A percentile compares a stretch with the other conserved stretches of the same genome.
phyloP scores from a whole-genome alignment of 2,113 vertebrate genomes.

The Nerophis ophidion region DNA sequence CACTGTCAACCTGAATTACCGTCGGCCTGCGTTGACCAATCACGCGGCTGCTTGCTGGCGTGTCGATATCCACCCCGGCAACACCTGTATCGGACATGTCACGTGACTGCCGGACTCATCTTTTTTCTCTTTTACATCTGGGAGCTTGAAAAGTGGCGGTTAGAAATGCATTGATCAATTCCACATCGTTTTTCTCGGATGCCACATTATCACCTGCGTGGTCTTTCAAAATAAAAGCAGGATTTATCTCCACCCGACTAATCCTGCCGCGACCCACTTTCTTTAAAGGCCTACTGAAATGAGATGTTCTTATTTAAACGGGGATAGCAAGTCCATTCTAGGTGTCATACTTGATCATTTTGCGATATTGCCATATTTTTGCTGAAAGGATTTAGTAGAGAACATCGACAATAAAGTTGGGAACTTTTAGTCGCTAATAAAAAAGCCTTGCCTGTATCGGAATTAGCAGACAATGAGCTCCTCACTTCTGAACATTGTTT shows the following conservation, averaged over 20 bases:
- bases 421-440: too few relatives aligned
- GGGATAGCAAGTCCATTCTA: too few relatives aligned
- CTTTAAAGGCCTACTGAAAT: slow-evolving; percentile 27
- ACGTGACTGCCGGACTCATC: background rate
- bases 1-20: slow-evolving; percentile 60
- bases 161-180: background rate
- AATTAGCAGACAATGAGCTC: too few relatives aligned
- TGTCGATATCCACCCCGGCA: slow-evolving; percentile 11
- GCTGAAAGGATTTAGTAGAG: too few relatives aligned
- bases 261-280: slow-evolving; percentile 65
- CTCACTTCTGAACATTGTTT: too few relatives aligned
- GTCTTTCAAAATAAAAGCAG: slow-evolving; percentile 23
- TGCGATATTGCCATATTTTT: too few relatives aligned
- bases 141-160: background rate
- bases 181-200: background rate
- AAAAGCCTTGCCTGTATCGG: too few relatives aligned
- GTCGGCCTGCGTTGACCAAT: slow-evolving; percentile 52
- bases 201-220: background rate
- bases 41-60: slow-evolving; percentile 13
- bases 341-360: too few relatives aligned
- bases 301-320: too few relatives aligned
- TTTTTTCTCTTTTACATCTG: background rate
- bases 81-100: background rate
- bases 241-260: slow-evolving; percentile 32
- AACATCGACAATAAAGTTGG: too few relatives aligned